Evolutionary conservation across 1,140 invertebrate genomes (phyloP), one percentile per base, ranked within the genome.

Genomic region (Homarus americanus): DNA sequence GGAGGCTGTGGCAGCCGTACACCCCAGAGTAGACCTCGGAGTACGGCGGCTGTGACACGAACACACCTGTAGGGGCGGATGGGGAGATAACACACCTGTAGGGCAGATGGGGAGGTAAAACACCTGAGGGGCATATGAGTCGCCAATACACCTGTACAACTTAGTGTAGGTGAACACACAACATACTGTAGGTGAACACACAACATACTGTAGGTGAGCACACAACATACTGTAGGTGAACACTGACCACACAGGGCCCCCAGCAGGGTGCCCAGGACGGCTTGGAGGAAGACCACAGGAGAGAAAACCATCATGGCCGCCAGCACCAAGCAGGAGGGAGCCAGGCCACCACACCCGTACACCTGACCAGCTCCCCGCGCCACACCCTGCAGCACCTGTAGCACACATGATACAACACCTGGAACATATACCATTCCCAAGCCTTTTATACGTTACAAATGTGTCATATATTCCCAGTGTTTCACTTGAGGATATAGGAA

Each of bases 1-100:
- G 87, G 41, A 90, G 82, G 87, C 87, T 90, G 69, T 90, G 87
- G 1, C 87, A 72, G 1, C 87, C 87, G n/a, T 90, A 90, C 12
- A 38, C 38, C 0, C 87, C 87, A n/a, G 72, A 10, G 49, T 90
- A 90, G 0, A 90, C 49, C 2, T 44, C 82, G 15, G 32, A 15
- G 72, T 90, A 90, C 24, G 82, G 80, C 24, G 82, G 72, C 41
- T 83, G 32, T 32, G 34, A 24, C 36, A 90, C 20, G 28, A 90
- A 38, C 20, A 66, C 28, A 49, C 87, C 87, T 90, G 87, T 32
- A 1, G 28, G 28, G 75, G 32, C 20, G 36, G 28, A 12, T 0
- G 34, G 40, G 15, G 28, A 20, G 58, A 24, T 63, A 24, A 63
- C 58, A 63, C 58, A 63, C 20, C 53, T 63, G 53, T 63, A 5